phyloP scores from a whole-genome alignment of 2,797 vertebrate species.

The Eutrigla gurnardus region DNA sequence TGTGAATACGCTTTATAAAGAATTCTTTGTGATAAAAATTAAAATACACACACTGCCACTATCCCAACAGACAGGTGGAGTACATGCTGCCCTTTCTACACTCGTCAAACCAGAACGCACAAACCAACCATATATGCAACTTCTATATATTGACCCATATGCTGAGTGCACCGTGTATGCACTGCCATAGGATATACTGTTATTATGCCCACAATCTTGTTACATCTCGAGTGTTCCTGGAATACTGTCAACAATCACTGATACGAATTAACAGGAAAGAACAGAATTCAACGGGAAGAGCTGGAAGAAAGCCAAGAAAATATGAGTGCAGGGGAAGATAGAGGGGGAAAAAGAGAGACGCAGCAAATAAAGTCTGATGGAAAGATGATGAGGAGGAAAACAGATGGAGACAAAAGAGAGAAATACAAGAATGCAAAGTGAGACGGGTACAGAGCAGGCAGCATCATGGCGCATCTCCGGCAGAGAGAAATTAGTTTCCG shows the following conservation, averaged over 20 bases:
- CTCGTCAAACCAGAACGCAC: slow-evolving; percentile 11
- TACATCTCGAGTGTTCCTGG: slow-evolving; percentile 21
- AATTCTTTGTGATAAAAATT: not conserved
- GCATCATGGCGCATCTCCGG: slow-evolving; percentile 74
- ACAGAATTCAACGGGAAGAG: slow-evolving; percentile 23
- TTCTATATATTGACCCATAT: slow-evolving; percentile 30
- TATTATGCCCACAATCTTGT: slow-evolving; percentile 5
- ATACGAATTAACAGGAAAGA: slow-evolving; percentile 35
- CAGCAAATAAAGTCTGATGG: slow-evolving; percentile 34
- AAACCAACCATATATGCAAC: slow-evolving; percentile 13
- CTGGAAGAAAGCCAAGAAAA: slow-evolving; percentile 32
- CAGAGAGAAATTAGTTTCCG: slow-evolving; percentile 79
- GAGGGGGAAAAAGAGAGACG: slow-evolving; percentile 1
- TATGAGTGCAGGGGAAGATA: slow-evolving; percentile 17
- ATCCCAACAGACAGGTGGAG: not conserved
- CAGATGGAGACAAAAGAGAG: slow-evolving; percentile 67
- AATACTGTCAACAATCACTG: slow-evolving; percentile 18
- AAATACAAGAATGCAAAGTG: slow-evolving; percentile 73
- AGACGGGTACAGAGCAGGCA: slow-evolving; percentile 65
- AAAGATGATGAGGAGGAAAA: slow-evolving; percentile 54
- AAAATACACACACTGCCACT: not conserved
- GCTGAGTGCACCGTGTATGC: slow-evolving; percentile 18
- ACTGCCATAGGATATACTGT: slow-evolving; percentile 15
- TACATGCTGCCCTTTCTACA: slow-evolving; percentile 1
- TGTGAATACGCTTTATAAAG: not conserved